These are phyloP conservation scores for Ageneiosus marmoratus DNA, from an alignment of 2,113 vertebrate species.

Conservation along the genomic window DNA sequence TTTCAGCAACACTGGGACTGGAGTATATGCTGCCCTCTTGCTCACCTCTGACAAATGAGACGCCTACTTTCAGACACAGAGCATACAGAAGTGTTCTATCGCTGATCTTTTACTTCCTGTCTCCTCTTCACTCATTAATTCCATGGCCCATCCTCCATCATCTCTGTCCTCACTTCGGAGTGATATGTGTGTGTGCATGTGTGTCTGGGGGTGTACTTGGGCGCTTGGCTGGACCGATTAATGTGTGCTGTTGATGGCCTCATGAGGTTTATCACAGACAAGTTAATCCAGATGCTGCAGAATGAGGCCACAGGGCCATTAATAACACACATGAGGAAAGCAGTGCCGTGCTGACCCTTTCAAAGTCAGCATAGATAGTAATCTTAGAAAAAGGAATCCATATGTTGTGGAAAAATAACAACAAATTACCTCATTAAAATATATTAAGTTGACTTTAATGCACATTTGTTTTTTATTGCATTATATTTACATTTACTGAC, in stretches of 20 bases:
- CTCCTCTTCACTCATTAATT: constrained; percentile 44
- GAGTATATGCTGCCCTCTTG: background rate
- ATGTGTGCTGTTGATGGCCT: constrained; percentile 63
- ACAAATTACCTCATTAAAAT: background rate
- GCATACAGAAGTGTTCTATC: constrained; percentile 14
- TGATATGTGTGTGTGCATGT: constrained; percentile 59
- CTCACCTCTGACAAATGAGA: constrained; percentile 16
- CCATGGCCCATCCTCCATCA: constrained; percentile 47
- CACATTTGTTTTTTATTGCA: background rate
- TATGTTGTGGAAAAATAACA: background rate
- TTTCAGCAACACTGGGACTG: background rate
- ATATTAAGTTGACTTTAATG: background rate
- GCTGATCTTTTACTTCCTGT: constrained; percentile 25
- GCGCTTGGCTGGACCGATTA: constrained; percentile 54
- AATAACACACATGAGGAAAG: constrained; percentile 60
- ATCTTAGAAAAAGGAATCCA: background rate
- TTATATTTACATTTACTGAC: too few relatives aligned
- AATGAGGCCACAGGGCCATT: constrained; percentile 50
- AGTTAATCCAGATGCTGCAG: constrained; percentile 62
- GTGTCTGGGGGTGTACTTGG: constrained; percentile 25
- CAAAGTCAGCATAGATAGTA: constrained; percentile 33
- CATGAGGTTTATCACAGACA: constrained; percentile 65
- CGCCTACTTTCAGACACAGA: constrained; percentile 4
- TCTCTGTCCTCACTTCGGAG: constrained; percentile 57
- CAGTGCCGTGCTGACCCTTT: constrained; percentile 40